Base-by-base conservation (phyloP, 2,797 vertebrate species). In the Pristis pectinata region DNA sequence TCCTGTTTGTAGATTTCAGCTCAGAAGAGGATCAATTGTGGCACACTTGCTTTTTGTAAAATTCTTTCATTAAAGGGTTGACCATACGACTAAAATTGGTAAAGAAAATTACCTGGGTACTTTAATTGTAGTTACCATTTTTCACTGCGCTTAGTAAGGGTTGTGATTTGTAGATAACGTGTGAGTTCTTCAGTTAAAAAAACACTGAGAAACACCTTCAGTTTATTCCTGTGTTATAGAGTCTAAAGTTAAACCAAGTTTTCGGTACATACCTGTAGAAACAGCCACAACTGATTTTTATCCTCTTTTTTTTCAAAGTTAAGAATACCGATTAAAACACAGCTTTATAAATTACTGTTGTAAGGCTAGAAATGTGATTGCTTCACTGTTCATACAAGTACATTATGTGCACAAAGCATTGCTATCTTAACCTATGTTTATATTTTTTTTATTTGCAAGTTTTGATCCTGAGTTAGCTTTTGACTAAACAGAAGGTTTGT, bases 41-140 rank as follows among this genome's bases (percentile, higher is more conserved):
- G 97, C 97, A 96, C 97, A 98, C 97, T 98, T 97, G 98, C 98
- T 97, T 97, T 97, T 96, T 96, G 96, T 94, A 94, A 94, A 94
- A 72, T 94, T 94, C 70, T 70, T 76, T 56, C 37, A 94, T 72
- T 74, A 56, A 49, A 34, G 67, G 49, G 70, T 94, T 94, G 92
- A 53, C 92, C 92, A 94, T 41, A 41, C 30, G 49, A 94, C 67
- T 74, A 11, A 76, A 76, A 94, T 94, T 94, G 70, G 70, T 94
- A 94, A 72, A 93, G 24, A 76, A 53, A 76, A 41, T 37, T 74
- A 94, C 92, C 92, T 72, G 92, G 92, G 72, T 94, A 76, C 70
- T 72, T 93, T 74, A 93, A 93, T 74, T 93, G 67, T 76, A 94
- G 92, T 94, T 74, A 53, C 34, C 92, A 94, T 94, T 94, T 94